phyloP scores from a whole-genome alignment of 2,113 vertebrate species.

The Microtus pennsylvanicus region DNA sequence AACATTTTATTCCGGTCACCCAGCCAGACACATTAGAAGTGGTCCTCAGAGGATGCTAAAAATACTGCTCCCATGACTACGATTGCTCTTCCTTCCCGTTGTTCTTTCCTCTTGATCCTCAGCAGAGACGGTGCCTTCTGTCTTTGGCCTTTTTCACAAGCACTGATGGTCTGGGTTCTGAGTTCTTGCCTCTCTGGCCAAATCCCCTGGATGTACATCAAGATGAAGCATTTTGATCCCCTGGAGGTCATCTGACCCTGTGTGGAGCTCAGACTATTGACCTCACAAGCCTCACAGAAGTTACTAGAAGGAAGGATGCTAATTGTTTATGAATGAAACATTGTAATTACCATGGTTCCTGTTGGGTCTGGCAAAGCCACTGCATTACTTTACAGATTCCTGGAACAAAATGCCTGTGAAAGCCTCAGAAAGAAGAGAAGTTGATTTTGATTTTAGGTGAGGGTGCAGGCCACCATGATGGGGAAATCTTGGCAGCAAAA shows the following conservation, averaged over 20 bases:
- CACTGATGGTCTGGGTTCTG: background rate
- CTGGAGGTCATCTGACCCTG: background rate
- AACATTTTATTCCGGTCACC: conserved; percentile 29
- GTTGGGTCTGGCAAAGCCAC: conserved; percentile 15
- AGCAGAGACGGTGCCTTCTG: background rate
- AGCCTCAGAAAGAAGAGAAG: background rate
- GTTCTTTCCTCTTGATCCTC: background rate
- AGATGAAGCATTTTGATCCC: background rate
- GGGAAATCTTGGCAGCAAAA: background rate
- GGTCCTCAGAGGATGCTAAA: conserved; percentile 30
- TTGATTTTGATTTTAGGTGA: background rate
- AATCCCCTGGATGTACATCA: background rate
- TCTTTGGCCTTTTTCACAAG: conserved; percentile 15
- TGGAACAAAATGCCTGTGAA: background rate
- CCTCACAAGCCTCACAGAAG: background rate
- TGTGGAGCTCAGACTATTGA: background rate
- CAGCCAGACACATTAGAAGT: background rate
- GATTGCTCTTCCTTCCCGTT: background rate
- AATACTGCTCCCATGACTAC: background rate
- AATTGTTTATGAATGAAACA: background rate
- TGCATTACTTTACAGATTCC: background rate
- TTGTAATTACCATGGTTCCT: background rate
- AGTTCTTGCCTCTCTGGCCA: background rate
- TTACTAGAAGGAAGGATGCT: background rate
- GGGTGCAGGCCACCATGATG: background rate